Base-by-base conservation (phyloP, 2,797 vertebrate species). In the Melanotaenia nigrans region DNA sequence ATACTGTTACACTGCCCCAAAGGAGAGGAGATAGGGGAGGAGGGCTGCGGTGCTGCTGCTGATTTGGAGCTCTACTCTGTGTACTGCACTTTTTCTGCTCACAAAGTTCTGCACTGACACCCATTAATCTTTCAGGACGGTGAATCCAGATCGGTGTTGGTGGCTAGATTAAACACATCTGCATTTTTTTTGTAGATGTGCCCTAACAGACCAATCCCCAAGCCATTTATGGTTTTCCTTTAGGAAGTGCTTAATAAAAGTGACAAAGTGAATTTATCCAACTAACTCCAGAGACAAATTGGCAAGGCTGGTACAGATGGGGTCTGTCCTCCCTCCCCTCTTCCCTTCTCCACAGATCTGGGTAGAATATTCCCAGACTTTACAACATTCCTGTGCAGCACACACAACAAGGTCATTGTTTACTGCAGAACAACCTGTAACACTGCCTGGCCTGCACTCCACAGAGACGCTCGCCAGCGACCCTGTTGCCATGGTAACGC, bases 321-420 rank as follows among this genome's bases (percentile, higher is more conserved):
- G 68, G 61, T 71, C 75, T 56, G 71, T 45, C 60, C 73, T 58
- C 59, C 58, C 65, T 53, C 64, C 42, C 42, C 55, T 4, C 64
- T 40, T 61, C 24, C 71, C 40, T 66, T 33, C 49, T 24, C 84
- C 61, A 61, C 60, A 58, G 75, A 83, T 86, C 81, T 76, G 87
- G 88, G 88, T 89, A 91, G 93, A 94, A 92, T 93, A 94, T 92
- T 94, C 93, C 93, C 93, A 94, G 92, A 93, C 92, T 85, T 92
- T 92, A 92, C 88, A 91, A 91, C 95, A 95, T 95, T 95, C 95
- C 95, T 90, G 90, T 89, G 92, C 91, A 91, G 91, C 92, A 86
- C 87, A 93, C 93, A 95, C 94, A 95, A 95, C 93, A 93, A 94
- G 93, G 92, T 94, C 95, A 95, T 95, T 95, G 94, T 95, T 94